These are phyloP conservation scores for Pedionomus torquatus DNA, from an alignment of 2,113 vertebrate species.

Conservation along the genomic window DNA sequence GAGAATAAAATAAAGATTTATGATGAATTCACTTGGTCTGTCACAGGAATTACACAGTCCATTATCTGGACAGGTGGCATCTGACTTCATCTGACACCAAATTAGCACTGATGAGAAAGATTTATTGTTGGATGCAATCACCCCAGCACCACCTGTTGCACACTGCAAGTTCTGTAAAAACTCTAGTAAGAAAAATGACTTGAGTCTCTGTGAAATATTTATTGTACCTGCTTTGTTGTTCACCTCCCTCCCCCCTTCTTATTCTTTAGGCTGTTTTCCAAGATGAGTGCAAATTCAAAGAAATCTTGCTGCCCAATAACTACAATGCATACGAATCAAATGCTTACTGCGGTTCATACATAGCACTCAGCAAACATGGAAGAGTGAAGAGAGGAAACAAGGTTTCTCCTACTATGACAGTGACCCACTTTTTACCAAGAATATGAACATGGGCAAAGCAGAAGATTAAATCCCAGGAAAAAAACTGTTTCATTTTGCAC, in stretches of 20 bases:
- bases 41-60: conserved; percentile 38
- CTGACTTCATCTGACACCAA: conserved; percentile 38
- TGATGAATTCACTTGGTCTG: neutral
- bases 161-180: neutral
- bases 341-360: conserved; percentile 83
- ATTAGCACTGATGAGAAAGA: conserved; percentile 35
- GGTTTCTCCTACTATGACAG: conserved; percentile 91
- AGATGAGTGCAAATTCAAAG: conserved; percentile 94
- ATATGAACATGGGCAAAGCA: conserved; percentile 76
- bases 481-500: conserved; percentile 82
- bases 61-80: conserved; percentile 63
- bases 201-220: neutral
- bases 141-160: conserved; percentile 9
- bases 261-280: conserved; percentile 87
- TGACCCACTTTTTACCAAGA: conserved; percentile 94
- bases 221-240: neutral
- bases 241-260: neutral
- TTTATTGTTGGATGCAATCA: conserved; percentile 18
- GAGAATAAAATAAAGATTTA: neutral
- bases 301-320: conserved; percentile 92
- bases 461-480: conserved; percentile 11
- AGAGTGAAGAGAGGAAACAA: conserved; percentile 90
- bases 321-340: conserved; percentile 95
- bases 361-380: conserved; percentile 93
- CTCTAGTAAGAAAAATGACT: neutral